phyloP scores from a whole-genome alignment of 1,140 invertebrate genomes.

The Phymorhynchus buccinoides region DNA sequence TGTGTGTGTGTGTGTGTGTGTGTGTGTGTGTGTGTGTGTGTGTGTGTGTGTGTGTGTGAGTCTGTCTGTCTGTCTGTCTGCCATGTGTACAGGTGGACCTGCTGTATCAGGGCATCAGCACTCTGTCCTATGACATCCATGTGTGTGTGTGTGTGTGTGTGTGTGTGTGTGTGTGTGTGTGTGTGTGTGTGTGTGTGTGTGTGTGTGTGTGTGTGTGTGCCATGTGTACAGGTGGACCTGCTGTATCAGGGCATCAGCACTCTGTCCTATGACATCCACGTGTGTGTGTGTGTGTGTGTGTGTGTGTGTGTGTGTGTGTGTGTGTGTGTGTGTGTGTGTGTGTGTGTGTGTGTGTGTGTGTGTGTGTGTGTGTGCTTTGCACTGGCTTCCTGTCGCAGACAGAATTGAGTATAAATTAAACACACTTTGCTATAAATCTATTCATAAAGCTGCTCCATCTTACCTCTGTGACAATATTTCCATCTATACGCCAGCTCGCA shows the following conservation, averaged over 20 bases:
- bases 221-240: conserved; percentile 44
- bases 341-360: conserved; percentile 4
- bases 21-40: conserved; percentile 14
- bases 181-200: not conserved
- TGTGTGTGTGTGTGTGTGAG: not conserved
- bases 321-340: not conserved
- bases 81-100: conserved; percentile 44
- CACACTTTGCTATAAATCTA: too few relatives aligned
- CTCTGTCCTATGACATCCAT: conserved; percentile 35
- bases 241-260: conserved; percentile 46
- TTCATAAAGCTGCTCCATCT: too few relatives aligned
- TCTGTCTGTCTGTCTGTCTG: conserved; percentile 18
- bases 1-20: not conserved
- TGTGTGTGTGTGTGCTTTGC: too few relatives aligned
- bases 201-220: conserved; percentile 25
- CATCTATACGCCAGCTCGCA: too few relatives aligned
- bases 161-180: conserved; percentile 7
- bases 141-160: conserved; percentile 18
- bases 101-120: conserved; percentile 45
- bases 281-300: conserved; percentile 1
- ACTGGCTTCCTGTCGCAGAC: too few relatives aligned
- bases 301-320: conserved; percentile 10
- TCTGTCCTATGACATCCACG: conserved; percentile 35
- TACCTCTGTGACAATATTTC: too few relatives aligned
- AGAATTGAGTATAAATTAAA: too few relatives aligned